These are phyloP conservation scores for Muscina levida DNA, from an alignment of 2,888 invertebrate genomes.

Conservation along the genomic window DNA sequence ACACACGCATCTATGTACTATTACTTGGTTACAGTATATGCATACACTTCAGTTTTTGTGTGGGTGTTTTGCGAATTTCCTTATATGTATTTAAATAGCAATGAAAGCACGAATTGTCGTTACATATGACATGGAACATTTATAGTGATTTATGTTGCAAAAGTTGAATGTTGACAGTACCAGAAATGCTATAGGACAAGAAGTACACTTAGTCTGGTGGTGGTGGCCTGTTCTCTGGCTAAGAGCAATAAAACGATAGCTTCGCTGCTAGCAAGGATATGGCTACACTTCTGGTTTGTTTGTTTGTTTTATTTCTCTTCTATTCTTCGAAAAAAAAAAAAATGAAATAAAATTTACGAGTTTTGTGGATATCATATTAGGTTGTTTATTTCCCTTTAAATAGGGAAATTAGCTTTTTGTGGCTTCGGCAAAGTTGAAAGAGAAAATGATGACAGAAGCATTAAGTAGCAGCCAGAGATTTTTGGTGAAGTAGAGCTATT, in stretches of 20 bases:
- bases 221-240: no score
- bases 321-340: neutral
- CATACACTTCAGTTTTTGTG: no score
- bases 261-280: no score
- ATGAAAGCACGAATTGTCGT: constrained; percentile 32
- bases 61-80: constrained; percentile 1
- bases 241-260: no score
- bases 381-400: neutral
- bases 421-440: neutral
- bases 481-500: no score
- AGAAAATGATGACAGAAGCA: no score
- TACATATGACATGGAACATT: constrained; percentile 48
- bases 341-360: neutral
- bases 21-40: neutral
- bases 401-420: constrained; percentile 9
- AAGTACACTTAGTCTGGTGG: neutral
- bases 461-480: no score
- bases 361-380: neutral
- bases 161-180: constrained; percentile 44
- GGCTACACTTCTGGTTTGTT: no score
- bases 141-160: constrained; percentile 51
- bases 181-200: neutral
- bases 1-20: neutral
- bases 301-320: neutral
- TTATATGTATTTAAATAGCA: neutral